phyloP scores from a whole-genome alignment of 2,888 invertebrate species.

The Eupithecia vulgata region DNA sequence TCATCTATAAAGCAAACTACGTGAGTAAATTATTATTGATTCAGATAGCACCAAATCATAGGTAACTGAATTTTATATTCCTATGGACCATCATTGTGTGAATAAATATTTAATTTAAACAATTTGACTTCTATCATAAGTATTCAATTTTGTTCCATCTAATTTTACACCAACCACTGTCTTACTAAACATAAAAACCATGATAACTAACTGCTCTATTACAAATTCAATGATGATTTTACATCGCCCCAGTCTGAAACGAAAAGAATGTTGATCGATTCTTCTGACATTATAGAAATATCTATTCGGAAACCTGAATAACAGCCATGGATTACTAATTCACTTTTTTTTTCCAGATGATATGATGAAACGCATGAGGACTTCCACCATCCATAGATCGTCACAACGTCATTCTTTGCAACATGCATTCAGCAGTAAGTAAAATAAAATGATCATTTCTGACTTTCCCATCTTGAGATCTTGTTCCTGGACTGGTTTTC shows the following conservation, averaged over 20 bases:
- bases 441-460: not conserved
- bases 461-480: not conserved
- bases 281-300: slow-evolving; percentile 3
- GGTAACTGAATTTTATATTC: not conserved
- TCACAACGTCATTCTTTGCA: not conserved
- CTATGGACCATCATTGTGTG: too few relatives aligned
- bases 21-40: not conserved
- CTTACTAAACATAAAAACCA: not conserved
- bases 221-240: slow-evolving; percentile 8
- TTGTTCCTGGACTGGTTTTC: too few relatives aligned
- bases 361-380: not conserved
- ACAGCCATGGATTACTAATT: not conserved
- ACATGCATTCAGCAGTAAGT: not conserved
- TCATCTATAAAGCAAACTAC: not conserved
- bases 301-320: not conserved
- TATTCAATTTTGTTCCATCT: not conserved
- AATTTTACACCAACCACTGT: not conserved
- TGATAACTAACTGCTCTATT: not conserved
- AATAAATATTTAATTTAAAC: too few relatives aligned
- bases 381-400: not conserved
- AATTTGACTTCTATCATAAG: not conserved
- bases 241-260: slow-evolving; percentile 24
- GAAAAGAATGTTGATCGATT: slow-evolving; percentile 21
- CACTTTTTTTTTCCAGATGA: slow-evolving; percentile 18
- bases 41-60: not conserved